phyloP scores from a whole-genome alignment of 2,888 invertebrate genomes.

The Lithophane socia region DNA sequence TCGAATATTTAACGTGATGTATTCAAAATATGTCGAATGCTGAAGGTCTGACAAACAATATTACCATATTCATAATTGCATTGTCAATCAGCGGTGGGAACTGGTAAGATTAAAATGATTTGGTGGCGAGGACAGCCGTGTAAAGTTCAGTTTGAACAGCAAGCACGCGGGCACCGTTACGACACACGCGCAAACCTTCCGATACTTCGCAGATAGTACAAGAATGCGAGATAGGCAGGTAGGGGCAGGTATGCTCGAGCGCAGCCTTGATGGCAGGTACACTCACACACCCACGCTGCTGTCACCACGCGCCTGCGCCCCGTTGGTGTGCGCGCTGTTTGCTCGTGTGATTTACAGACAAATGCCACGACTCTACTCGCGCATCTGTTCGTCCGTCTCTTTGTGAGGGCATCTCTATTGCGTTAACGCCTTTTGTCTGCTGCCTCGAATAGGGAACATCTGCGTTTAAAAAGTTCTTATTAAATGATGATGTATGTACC shows the following conservation, averaged over 20 bases:
- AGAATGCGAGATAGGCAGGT: slow-evolving; percentile 86
- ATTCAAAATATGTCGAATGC: slow-evolving; percentile 58
- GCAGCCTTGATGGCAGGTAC: slow-evolving; percentile 75
- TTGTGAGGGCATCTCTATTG: slow-evolving; percentile 82
- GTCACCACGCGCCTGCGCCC: slow-evolving; percentile 55
- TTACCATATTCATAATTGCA: slow-evolving; percentile 81
- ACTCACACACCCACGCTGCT: slow-evolving; percentile 68
- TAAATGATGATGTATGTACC: slow-evolving; percentile 54
- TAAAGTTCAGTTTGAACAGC: slow-evolving; percentile 74
- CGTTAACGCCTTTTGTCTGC: slow-evolving; percentile 85
- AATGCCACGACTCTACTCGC: slow-evolving; percentile 81
- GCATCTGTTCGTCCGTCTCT: slow-evolving; percentile 85
- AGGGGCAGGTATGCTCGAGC: slow-evolving; percentile 79
- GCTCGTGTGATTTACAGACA: slow-evolving; percentile 88
- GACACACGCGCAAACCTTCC: slow-evolving; percentile 76
- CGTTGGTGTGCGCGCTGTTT: slow-evolving; percentile 82
- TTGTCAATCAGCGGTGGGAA: slow-evolving; percentile 79
- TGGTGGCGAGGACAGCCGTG: slow-evolving; percentile 76
- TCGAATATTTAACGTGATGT: slow-evolving; percentile 44
- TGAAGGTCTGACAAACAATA: slow-evolving; percentile 77
- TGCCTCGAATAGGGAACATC: slow-evolving; percentile 75
- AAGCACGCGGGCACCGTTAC: slow-evolving; percentile 83
- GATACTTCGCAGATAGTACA: slow-evolving; percentile 85
- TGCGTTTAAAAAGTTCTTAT: slow-evolving; percentile 81
- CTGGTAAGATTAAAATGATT: slow-evolving; percentile 74